These are phyloP conservation scores for Pammene fasciana DNA, from an alignment of 2,888 invertebrate species.

Conservation along the genomic window DNA sequence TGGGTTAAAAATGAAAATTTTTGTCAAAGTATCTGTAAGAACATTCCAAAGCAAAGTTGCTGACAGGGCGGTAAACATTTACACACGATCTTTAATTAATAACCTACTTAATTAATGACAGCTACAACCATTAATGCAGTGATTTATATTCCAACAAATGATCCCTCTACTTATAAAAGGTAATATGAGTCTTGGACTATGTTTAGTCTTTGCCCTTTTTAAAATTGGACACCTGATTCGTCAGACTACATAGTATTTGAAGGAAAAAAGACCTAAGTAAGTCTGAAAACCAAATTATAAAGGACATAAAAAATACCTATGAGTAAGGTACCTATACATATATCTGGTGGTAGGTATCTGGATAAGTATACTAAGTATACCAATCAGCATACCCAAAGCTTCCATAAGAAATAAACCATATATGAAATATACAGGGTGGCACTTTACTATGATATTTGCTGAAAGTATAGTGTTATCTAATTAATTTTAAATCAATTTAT, in stretches of 20 bases:
- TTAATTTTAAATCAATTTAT: too few species aligned
- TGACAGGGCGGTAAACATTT: slow-evolving; percentile 14
- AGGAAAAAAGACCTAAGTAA: slow-evolving; percentile 9
- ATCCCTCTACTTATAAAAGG: neutral
- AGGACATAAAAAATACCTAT: neutral
- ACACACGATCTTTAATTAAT: slow-evolving; percentile 19
- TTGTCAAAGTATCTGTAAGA: neutral
- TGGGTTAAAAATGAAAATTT: neutral
- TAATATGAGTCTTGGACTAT: neutral
- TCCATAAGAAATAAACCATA: too few species aligned
- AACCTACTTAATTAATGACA: slow-evolving; percentile 35
- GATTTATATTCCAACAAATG: slow-evolving; percentile 27
- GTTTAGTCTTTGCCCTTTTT: neutral
- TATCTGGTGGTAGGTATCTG: too few species aligned
- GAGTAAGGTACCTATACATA: too few species aligned
- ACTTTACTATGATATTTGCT: too few species aligned
- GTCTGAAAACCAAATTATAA: neutral
- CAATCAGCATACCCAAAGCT: too few species aligned
- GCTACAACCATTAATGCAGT: slow-evolving; percentile 28
- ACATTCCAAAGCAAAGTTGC: neutral
- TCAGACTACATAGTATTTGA: neutral
- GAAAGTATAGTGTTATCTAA: too few species aligned
- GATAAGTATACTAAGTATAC: too few species aligned
- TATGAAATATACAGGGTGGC: too few species aligned
- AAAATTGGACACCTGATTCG: neutral